Evolutionary conservation across 2,113 vertebrate genomes (phyloP).

Genomic region (Hydrochoerus hydrochaeris): DNA sequence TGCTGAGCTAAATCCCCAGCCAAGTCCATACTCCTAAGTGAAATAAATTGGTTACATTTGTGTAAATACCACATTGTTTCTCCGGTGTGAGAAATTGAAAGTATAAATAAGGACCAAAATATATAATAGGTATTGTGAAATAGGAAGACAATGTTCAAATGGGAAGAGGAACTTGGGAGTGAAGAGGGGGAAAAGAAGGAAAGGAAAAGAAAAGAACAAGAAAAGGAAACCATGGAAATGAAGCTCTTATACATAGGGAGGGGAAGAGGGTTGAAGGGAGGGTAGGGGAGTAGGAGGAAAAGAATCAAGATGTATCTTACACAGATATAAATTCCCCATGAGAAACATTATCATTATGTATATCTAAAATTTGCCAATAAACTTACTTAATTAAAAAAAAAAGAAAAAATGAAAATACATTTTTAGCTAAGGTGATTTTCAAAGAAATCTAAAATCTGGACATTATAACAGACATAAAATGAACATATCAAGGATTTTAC

Average conservation of each 20-base stretch:
- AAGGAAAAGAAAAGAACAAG: background rate
- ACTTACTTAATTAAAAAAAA: background rate
- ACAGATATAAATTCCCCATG: background rate
- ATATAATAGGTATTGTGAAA: background rate
- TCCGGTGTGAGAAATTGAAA: background rate
- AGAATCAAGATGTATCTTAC: background rate
- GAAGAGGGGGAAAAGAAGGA: background rate
- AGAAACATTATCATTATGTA: background rate
- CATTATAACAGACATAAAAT: background rate
- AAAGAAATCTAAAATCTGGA: background rate
- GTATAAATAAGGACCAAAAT: background rate
- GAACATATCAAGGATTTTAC: background rate
- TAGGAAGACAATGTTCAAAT: background rate
- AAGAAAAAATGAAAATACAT: no score
- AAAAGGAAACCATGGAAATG: background rate
- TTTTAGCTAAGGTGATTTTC: background rate
- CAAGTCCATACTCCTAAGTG: background rate
- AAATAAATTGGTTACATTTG: background rate
- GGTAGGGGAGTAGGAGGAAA: background rate
- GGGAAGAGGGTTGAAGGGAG: background rate
- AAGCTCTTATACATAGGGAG: background rate
- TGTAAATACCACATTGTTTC: background rate
- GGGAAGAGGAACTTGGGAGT: background rate
- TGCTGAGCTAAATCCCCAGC: no score
- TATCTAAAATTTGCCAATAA: background rate